Evolutionary conservation across 1,140 invertebrate genomes (phyloP).

Genomic region (Drosophila busckii): DNA sequence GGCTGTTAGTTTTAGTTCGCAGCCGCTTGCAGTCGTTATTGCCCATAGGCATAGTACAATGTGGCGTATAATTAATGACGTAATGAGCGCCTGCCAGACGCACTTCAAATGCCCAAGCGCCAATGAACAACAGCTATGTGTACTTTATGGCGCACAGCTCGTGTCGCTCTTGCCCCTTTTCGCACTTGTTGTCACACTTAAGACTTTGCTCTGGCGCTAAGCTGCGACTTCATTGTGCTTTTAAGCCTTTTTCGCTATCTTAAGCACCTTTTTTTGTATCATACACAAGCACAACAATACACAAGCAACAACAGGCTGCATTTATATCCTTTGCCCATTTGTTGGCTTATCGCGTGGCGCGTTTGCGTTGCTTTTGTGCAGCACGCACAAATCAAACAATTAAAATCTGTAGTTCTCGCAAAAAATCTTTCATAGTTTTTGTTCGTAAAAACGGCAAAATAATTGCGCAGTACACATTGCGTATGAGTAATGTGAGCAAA

Average conservation of each 20-base stretch:
- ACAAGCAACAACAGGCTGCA: slow-evolving; percentile 46
- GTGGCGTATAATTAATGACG: slow-evolving; percentile 74
- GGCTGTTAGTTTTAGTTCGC: slow-evolving; percentile 60
- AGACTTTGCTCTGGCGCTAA: slow-evolving; percentile 30
- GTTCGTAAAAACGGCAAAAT: slow-evolving; percentile 41
- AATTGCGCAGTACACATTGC: slow-evolving; percentile 31
- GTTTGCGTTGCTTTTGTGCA: slow-evolving; percentile 39
- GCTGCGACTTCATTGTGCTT: slow-evolving; percentile 9
- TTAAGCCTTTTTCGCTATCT: slow-evolving; percentile 31
- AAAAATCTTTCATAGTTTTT: slow-evolving; percentile 1
- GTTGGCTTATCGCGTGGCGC: slow-evolving; percentile 47
- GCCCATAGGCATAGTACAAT: slow-evolving; percentile 60
- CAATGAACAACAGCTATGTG: slow-evolving; percentile 21
- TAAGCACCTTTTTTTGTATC: slow-evolving; percentile 30
- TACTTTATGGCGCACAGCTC: slow-evolving; percentile 10
- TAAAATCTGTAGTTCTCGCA: slow-evolving; percentile 5
- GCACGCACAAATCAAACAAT: slow-evolving; percentile 41
- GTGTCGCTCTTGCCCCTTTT: slow-evolving; percentile 11
- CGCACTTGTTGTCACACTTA: slow-evolving; percentile 14
- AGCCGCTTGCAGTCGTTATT: slow-evolving; percentile 45
- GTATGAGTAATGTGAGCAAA: slow-evolving; percentile 38
- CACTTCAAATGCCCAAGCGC: slow-evolving; percentile 41
- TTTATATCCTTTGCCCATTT: slow-evolving; percentile 21
- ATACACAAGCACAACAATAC: slow-evolving; percentile 11
- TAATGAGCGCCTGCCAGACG: slow-evolving; percentile 65